Evolutionary conservation across 2,888 invertebrate species (phyloP).

Genomic region (Girardia tigrina): DNA sequence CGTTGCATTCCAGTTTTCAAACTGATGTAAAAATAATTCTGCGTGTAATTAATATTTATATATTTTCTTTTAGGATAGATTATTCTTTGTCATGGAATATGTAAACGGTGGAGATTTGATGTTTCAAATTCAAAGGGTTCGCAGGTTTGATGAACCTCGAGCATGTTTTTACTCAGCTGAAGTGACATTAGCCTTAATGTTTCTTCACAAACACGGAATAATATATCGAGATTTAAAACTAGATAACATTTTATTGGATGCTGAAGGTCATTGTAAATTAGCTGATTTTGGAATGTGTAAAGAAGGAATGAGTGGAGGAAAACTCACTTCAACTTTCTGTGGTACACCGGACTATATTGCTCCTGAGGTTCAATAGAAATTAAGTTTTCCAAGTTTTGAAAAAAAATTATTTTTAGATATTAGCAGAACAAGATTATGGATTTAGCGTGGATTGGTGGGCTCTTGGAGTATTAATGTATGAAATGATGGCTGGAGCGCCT

Average conservation of each 20-base stretch:
- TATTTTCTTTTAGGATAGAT: constrained; percentile 58
- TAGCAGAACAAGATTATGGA: constrained; percentile 79
- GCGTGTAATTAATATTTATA: background rate
- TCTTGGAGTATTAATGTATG: constrained; percentile 54
- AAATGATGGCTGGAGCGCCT: constrained; percentile 67
- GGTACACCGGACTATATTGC: constrained; percentile 99
- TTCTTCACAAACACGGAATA: constrained; percentile 86
- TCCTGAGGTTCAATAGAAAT: constrained; percentile 62
- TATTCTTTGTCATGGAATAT: constrained; percentile 99
- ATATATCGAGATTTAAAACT: constrained; percentile 90
- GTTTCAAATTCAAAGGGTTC: constrained; percentile 95
- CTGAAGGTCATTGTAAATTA: constrained; percentile 62
- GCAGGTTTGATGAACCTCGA: constrained; percentile 85
- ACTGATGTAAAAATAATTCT: constrained; percentile 58
- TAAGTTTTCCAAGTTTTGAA: background rate
- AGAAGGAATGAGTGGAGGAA: constrained; percentile 69
- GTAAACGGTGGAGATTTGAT: constrained; percentile 79
- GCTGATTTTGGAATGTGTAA: constrained; percentile 81
- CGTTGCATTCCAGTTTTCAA: constrained; percentile 89
- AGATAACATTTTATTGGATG: constrained; percentile 90
- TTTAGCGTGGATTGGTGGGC: constrained; percentile 99
- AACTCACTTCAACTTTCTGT: constrained; percentile 86
- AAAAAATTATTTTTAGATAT: constrained; percentile 55
- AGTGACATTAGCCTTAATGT: constrained; percentile 88
- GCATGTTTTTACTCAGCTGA: constrained; percentile 96